A percentile compares a stretch with the other conserved stretches of the same genome.
Conservation (phyloP, 2,797 vertebrate genomes). For the Sebastolobus alascanus region DNA sequence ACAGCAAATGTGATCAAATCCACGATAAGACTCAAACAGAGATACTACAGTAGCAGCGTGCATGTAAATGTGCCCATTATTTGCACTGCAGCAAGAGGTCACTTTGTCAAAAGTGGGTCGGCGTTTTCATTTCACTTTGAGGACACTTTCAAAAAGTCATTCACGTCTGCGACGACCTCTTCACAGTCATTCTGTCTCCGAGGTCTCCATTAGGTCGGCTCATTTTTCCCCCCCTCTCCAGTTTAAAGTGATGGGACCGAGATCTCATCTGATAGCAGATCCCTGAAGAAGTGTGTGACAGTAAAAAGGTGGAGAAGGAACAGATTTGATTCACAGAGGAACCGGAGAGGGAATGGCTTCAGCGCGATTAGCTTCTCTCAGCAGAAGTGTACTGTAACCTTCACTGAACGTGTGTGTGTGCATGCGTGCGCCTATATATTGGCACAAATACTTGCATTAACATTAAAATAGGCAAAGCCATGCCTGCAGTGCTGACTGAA, state of each 20-base stretch:
- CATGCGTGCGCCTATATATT: constrained; percentile 11
- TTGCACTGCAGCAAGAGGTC: neutral
- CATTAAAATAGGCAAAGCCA: constrained; percentile 69
- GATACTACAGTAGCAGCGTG: neutral
- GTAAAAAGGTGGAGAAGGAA: constrained; percentile 45
- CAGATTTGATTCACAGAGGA: constrained; percentile 40
- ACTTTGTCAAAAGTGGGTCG: neutral
- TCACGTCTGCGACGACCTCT: constrained; percentile 29
- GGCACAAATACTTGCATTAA: constrained; percentile 62
- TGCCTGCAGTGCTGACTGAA: constrained; percentile 62
- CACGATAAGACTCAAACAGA: neutral
- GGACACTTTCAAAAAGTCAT: neutral
- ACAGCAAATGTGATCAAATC: neutral
- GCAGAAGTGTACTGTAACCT: constrained; percentile 39
- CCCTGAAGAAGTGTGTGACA: constrained; percentile 40
- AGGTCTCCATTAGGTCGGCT: constrained; percentile 16
- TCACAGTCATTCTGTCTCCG: constrained; percentile 3
- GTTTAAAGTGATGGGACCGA: constrained; percentile 47
- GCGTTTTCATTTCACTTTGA: constrained; percentile 1
- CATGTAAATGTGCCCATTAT: neutral
- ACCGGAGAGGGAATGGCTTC: constrained; percentile 35
- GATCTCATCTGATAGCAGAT: constrained; percentile 54
- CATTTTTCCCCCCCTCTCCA: neutral
- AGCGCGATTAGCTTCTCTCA: constrained; percentile 52
- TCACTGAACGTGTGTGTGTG: constrained; percentile 19